Conservation (phyloP, 2,797 vertebrate genomes). For the Choloepus didactylus region DNA sequence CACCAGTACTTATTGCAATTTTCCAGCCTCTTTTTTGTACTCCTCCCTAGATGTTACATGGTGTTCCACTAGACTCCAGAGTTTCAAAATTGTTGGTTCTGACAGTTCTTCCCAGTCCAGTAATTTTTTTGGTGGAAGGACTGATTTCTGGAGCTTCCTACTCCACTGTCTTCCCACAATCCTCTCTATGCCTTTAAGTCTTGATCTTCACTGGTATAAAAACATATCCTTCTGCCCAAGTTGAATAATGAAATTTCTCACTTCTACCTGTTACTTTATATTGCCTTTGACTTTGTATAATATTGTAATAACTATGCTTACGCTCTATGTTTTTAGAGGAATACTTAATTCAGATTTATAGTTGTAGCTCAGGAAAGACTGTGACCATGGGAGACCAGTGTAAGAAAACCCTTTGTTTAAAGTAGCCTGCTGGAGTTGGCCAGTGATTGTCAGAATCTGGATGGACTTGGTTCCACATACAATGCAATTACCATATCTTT, state of each 20-base stretch:
- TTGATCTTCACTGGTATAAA: conserved; percentile 54
- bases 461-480: neutral
- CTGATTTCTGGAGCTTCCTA: too few species aligned
- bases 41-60: too few species aligned
- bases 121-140: too few species aligned
- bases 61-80: too few species aligned
- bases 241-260: conserved; percentile 61
- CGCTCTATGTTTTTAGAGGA: conserved; percentile 43
- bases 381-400: neutral
- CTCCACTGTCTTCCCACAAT: too few species aligned
- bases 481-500: neutral
- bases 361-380: conserved; percentile 39
- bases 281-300: conserved; percentile 45
- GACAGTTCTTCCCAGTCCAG: too few species aligned
- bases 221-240: conserved; percentile 24
- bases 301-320: conserved; percentile 55
- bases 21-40: too few species aligned
- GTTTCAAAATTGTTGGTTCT: too few species aligned
- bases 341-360: conserved; percentile 56
- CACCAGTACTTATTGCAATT: too few species aligned
- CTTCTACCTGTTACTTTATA: conserved; percentile 44
- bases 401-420: conserved; percentile 61
- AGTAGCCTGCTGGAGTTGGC: neutral
- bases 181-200: conserved; percentile 45
- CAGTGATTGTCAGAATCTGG: neutral